Percentiles rank a stretch among this genome's conserved stretches.
These are phyloP conservation scores for Trididemnum nubilum DNA, from an alignment of 23 tunicate genomes.

Conservation along the genomic window DNA sequence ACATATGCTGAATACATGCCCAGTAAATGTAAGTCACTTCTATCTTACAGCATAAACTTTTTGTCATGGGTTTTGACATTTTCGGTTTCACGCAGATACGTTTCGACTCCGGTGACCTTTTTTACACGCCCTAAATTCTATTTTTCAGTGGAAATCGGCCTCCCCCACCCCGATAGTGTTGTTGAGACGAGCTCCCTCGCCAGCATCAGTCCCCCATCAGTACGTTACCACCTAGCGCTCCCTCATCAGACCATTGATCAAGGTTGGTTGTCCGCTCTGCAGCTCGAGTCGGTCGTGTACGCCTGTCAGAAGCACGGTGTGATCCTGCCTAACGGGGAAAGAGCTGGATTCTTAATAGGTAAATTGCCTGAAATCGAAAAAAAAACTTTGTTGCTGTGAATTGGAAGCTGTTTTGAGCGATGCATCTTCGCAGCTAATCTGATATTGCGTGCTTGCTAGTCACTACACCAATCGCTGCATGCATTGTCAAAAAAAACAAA, in stretches of 20 bases:
- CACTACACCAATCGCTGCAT: too few relatives aligned
- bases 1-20: conserved; percentile 84
- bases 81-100: too few relatives aligned
- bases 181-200: conserved; percentile 88
- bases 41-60: too few relatives aligned
- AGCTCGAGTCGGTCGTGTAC: conserved; percentile 74
- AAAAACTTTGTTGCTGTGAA: not conserved
- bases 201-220: conserved; percentile 78
- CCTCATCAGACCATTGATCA: conserved; percentile 59
- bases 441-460: too few relatives aligned
- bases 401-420: not conserved
- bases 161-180: conserved; percentile 85
- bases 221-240: conserved; percentile 44
- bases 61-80: too few relatives aligned
- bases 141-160: conserved; percentile 68
- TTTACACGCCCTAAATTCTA: too few relatives aligned
- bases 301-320: conserved; percentile 74
- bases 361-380: too few relatives aligned
- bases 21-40: conserved; percentile 62
- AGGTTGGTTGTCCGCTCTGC: conserved; percentile 67
- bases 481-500: too few relatives aligned
- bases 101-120: too few relatives aligned
- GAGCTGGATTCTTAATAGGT: conserved; percentile 93
- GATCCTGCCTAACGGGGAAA: conserved; percentile 59
- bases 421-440: too few relatives aligned